Evolutionary conservation across 2,797 vertebrate genomes (phyloP).

Genomic region (Neomorphus geoffroyi): DNA sequence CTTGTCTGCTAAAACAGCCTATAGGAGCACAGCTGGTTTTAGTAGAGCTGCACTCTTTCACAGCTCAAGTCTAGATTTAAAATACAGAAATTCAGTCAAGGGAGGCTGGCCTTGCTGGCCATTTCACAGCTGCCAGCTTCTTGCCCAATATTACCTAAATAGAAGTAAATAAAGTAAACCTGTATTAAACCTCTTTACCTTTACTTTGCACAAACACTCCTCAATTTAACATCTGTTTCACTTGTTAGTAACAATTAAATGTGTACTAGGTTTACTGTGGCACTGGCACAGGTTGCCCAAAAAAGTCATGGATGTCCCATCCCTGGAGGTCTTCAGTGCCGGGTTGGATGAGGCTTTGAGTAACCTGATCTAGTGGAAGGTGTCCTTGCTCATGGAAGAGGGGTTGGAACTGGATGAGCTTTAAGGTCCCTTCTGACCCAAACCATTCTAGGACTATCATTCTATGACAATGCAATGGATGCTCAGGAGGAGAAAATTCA

Average conservation of each 20-base stretch:
- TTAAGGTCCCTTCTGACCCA: too few species aligned
- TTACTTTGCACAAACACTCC: neutral
- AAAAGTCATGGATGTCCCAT: too few species aligned
- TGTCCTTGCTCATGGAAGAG: too few species aligned
- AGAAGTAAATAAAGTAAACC: neutral
- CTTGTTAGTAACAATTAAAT: neutral
- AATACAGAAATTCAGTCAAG: neutral
- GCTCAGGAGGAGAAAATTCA: neutral
- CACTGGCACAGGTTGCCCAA: too few species aligned
- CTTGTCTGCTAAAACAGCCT: neutral
- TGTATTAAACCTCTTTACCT: neutral
- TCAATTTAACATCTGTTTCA: neutral
- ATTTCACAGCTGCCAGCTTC: neutral
- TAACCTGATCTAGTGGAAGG: too few species aligned
- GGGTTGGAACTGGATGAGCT: too few species aligned
- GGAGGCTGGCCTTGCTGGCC: neutral
- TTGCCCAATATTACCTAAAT: neutral
- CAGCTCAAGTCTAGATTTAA: neutral
- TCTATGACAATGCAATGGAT: neutral
- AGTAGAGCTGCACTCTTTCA: fast-evolving
- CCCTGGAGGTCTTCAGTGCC: too few species aligned
- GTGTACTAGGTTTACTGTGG: neutral
- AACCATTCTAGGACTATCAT: too few species aligned
- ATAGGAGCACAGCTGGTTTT: neutral
- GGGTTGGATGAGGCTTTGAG: too few species aligned